Base-by-base conservation (phyloP, 2,888 invertebrate species). In the Rhamphomyia laevipes region DNA sequence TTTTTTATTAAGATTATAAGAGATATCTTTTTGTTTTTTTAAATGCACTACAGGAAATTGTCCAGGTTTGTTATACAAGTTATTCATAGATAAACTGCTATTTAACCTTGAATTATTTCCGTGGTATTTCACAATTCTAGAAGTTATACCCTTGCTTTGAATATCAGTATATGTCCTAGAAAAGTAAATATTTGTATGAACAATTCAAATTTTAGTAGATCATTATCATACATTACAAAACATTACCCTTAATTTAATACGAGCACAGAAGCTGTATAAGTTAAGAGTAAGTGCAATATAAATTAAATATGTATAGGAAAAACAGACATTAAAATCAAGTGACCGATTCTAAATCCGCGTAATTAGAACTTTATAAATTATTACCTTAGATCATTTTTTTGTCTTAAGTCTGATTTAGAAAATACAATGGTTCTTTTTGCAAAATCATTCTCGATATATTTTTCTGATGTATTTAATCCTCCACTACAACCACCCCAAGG, bases 31-130 rank as follows among this genome's bases (percentile, higher is more conserved):
- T 37, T 65, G 67, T 56, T 72, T 73, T 49, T 71, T 73, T 37
- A 74, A 64, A 59, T 74, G 73, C 1, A 74, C 73, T 37, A 73
- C 65, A n/a, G 74, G 74, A 61, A 73, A 73, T 30, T 74, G 61
- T 10, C 73, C 71, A 12, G 68, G 67, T 49, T 70, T 71, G 46
- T 64, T 68, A 59, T 74, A 74, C 1, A 66, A 49, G 51, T 61
- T 66, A 18, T 58, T 63, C 16, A 59, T 57, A 1, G 68, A 69
- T 49, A 64, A 54, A 49, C 68, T 68, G 15, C 68, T 60, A 49
- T 64, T 65, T n/a, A 68, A 44, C n/a, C 60, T 60, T 12, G 48
- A 50, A 15, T 59, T 60, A 38, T 56, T 61, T 18, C 73, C 71
- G 53, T 71, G 71, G 53, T 77, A 76, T 54, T 70, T 69, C 0